Percentiles rank a stretch among this genome's conserved stretches.
Evolutionary conservation across 2,113 vertebrate genomes (phyloP).

Genomic region (Mus pahari): DNA sequence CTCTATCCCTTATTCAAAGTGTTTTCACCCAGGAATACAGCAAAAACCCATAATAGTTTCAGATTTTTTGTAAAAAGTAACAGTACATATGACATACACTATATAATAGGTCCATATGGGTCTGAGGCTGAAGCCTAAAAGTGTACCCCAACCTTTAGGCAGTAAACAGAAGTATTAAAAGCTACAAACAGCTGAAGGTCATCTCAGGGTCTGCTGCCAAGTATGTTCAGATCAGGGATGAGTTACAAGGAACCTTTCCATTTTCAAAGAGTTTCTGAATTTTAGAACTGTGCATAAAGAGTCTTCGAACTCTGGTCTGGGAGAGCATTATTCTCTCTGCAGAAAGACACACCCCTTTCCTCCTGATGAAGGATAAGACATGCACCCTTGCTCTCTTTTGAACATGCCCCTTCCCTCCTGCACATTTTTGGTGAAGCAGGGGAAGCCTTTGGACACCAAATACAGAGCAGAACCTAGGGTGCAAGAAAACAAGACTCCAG

Average conservation of each 20-base stretch:
- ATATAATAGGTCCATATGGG: not conserved
- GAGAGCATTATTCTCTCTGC: not conserved
- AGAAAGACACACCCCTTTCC: not conserved
- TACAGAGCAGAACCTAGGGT: not conserved
- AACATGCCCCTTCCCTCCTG: not conserved
- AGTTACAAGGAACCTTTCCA: not conserved
- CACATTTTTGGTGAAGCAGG: accelerated
- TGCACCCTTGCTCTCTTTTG: not conserved
- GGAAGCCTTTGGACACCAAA: not conserved
- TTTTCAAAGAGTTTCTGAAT: not conserved
- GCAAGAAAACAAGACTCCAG: not conserved
- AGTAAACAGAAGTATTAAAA: not conserved
- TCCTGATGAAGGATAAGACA: not conserved
- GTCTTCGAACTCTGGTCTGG: not conserved
- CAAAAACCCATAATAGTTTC: conserved; percentile 16
- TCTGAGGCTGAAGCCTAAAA: not conserved
- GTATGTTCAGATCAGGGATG: not conserved
- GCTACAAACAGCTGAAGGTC: not conserved
- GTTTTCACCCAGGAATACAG: not conserved
- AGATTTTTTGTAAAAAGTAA: not conserved
- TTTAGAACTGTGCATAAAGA: not conserved
- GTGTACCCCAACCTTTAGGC: not conserved
- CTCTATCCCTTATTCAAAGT: conserved; percentile 15
- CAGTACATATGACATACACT: not conserved
- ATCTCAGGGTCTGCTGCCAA: not conserved